Conservation (phyloP, 2,888 invertebrate species). For the Erebia ligea region DNA sequence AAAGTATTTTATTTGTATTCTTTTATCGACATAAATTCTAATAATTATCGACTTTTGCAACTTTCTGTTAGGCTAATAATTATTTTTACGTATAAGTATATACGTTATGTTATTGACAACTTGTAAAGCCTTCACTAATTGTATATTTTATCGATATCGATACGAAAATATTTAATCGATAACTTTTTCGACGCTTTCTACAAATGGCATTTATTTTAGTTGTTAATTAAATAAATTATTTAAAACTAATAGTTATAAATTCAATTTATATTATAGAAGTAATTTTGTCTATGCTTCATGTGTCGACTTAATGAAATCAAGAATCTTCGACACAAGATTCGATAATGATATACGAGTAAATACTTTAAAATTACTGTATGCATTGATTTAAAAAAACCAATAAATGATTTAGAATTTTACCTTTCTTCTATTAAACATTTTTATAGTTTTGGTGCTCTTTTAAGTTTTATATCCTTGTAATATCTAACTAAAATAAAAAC, state of each 20-base stretch:
- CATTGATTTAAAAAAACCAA: not conserved
- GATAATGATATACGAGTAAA: not conserved
- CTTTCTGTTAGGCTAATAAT: too few species aligned
- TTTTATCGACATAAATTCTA: not conserved
- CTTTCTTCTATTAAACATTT: not conserved
- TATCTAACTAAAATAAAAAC: not conserved
- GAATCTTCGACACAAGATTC: not conserved
- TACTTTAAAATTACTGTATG: not conserved
- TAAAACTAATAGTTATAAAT: not conserved
- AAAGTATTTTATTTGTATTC: not conserved
- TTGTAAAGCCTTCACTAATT: too few species aligned
- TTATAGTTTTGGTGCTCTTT: conserved; percentile 3
- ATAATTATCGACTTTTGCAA: too few species aligned
- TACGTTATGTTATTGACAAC: too few species aligned
- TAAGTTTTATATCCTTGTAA: not conserved
- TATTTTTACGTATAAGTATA: too few species aligned
- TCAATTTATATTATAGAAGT: not conserved
- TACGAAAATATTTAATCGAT: too few species aligned
- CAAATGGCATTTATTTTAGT: too few species aligned
- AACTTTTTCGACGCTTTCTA: too few species aligned
- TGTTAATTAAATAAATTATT: not conserved
- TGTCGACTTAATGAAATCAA: not conserved
- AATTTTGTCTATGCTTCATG: conserved; percentile 7
- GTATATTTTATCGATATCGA: too few species aligned
- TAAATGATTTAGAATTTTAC: not conserved